These are phyloP conservation scores for Arctopsyche grandis DNA, from an alignment of 1,140 invertebrate species.

Conservation along the genomic window DNA sequence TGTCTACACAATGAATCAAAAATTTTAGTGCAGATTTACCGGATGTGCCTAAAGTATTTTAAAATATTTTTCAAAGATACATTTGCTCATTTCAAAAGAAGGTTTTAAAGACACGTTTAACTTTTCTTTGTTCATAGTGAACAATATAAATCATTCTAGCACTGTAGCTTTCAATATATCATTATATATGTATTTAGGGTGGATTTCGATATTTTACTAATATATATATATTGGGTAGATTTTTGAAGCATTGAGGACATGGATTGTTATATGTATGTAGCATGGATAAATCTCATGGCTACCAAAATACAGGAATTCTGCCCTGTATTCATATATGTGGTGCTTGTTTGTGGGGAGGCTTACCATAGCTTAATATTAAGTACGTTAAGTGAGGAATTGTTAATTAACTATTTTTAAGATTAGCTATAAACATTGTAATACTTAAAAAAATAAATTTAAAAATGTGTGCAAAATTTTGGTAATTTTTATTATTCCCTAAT, in stretches of 20 bases:
- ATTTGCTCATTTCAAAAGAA: neutral
- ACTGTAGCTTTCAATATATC: too few relatives aligned
- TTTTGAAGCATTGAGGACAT: too few relatives aligned
- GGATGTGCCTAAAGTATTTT: slow-evolving; percentile 2
- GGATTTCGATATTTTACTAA: too few relatives aligned
- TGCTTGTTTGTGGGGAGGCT: slow-evolving; percentile 34
- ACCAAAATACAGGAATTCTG: neutral
- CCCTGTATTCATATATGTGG: slow-evolving; percentile 13
- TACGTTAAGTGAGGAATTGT: slow-evolving; percentile 29
- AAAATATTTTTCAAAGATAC: neutral
- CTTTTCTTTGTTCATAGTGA: too few relatives aligned
- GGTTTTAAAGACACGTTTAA: too few relatives aligned
- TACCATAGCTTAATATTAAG: slow-evolving; percentile 33
- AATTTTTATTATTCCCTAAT: neutral
- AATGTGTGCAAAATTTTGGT: slow-evolving; percentile 22
- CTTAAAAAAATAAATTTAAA: slow-evolving; percentile 24
- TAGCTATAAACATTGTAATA: slow-evolving; percentile 35
- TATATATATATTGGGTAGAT: too few relatives aligned
- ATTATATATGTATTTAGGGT: too few relatives aligned
- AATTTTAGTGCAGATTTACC: neutral
- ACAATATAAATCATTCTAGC: too few relatives aligned
- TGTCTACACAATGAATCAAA: neutral
- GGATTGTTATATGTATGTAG: too few relatives aligned
- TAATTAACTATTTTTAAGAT: slow-evolving; percentile 31
- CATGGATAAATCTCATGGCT: too few relatives aligned